Evolutionary conservation across 2,797 vertebrate genomes (phyloP), one percentile per base, ranked within the genome.

Genomic region (Myiothlypis chrysogaster): DNA sequence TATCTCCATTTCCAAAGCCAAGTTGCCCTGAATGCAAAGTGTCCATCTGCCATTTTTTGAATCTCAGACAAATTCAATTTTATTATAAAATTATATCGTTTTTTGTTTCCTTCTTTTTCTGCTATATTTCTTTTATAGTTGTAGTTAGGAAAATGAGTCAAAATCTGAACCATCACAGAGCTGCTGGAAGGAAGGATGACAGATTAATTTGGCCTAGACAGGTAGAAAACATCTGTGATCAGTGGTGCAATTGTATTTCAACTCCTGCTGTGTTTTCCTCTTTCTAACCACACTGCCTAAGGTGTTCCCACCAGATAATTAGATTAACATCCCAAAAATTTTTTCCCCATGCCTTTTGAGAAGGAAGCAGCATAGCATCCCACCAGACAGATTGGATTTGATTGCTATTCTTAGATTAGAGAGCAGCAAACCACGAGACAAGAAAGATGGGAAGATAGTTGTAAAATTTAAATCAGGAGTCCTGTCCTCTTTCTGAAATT

Each of bases 251-350:
- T 60, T 88, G 41, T 73, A 61, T 72, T 85, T 46, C 35, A 44
- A 35, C 34, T 90, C 87, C 84, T 91, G 71, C 83, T 93, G 86
- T 68, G 76, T 85, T 94, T 80, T 90, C 46, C 35, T 57, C 80
- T 70, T 87, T 90, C 92, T 89, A 94, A 93, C 78, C 72, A 89
- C 30, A 41, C 23, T 93, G 87, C 80, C 85, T 92, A 55, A 95
- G 83, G 73, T 83, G 75, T 60, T 95, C 93, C 85, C 70, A 77
- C 53, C 56, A 86, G 49, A 91, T 92, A 93, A 95, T 95, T 94
- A 88, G 76, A 94, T 93, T 93, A 97, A 83, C 81, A 80, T 55
- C 66, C 85, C 73, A 59, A 49, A 43, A 12, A 47, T 47, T 89
- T 77, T 89, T 66, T 66, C 60, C 73, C 63, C 7, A 1, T 83